These are phyloP conservation scores for Danaus melanippus DNA, from an alignment of 1,140 invertebrate species.

Conservation along the genomic window DNA sequence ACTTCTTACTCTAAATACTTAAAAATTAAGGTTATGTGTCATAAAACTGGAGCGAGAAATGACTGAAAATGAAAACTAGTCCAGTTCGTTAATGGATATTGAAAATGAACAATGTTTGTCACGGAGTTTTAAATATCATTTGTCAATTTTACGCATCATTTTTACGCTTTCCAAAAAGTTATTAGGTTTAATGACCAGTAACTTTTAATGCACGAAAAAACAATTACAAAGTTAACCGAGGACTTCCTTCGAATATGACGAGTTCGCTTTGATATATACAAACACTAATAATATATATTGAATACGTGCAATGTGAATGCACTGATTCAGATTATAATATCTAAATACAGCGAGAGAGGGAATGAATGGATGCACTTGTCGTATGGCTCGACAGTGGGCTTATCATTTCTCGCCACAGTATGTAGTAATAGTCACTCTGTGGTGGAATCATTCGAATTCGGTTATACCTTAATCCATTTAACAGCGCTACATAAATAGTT, in stretches of 20 bases:
- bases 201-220: too few relatives aligned
- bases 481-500: not conserved
- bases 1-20: too few relatives aligned
- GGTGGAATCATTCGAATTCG: conserved; percentile 1
- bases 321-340: conserved; percentile 18
- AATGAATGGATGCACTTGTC: conserved; percentile 57
- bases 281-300: too few relatives aligned
- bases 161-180: conserved; percentile 18
- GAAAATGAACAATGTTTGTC: not conserved
- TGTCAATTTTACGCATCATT: conserved; percentile 19
- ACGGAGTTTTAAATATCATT: conserved; percentile 21
- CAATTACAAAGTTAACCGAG: too few relatives aligned
- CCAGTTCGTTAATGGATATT: too few relatives aligned
- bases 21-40: too few relatives aligned
- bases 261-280: too few relatives aligned
- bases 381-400: conserved; percentile 9
- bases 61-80: too few relatives aligned
- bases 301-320: conserved; percentile 11
- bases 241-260: conserved; percentile 5
- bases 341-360: conserved; percentile 25
- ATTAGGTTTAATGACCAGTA: not conserved
- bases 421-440: conserved; percentile 10
- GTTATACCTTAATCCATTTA: too few relatives aligned
- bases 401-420: conserved; percentile 8
- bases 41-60: too few relatives aligned